Evolutionary conservation across 2,888 invertebrate genomes (phyloP), one percentile per base, ranked within the genome.

Genomic region (Oscheius sp.): DNA sequence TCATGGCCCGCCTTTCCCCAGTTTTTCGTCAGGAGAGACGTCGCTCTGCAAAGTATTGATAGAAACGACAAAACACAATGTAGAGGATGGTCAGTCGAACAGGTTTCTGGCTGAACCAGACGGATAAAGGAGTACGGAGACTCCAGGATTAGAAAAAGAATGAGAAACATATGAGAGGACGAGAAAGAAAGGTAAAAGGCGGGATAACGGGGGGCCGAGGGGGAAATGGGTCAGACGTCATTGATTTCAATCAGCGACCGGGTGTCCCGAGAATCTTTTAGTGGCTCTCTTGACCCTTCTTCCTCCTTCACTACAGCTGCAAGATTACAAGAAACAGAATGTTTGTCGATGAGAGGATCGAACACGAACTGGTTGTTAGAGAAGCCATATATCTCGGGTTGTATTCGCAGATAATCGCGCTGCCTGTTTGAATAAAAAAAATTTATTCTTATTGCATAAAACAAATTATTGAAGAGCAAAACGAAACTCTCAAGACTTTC

Each of bases 231-330:
- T 59, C 59, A 59, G 14, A 44, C 59, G 59, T 44, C 59, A 59
- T 59, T 59, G 59, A 59, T 59, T 59, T 59, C 59, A 59, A 59
- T 59, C 59, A 59, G 59, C 41, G 44, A 59, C 33, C 32, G 26
- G 44, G 44, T 41, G 47, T 24, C 59, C 44, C 41, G 41, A 26
- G 59, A 59, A 54, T 36, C 54, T 54, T 54, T 54, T 54, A 54
- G 54, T 54, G 59, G 59, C 59, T 59, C 59, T 59, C 59, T 41
- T 59, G 59, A 59, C 59, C 59, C 44, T 44, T 41, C 17, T 14
- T 36, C 36, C 36, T 14, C 8, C 36, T 36, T 36, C n/a, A n/a
- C n/a, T n/a, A n/a, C n/a, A n/a, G n/a, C n/a, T n/a, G n/a, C n/a
- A n/a, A n/a, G n/a, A n/a, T n/a, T n/a, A n/a, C n/a, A n/a, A n/a